Evolutionary conservation across 1,140 invertebrate species (phyloP), one percentile per base, ranked within the genome.

Genomic region (Anagrus nilaparvatae): DNA sequence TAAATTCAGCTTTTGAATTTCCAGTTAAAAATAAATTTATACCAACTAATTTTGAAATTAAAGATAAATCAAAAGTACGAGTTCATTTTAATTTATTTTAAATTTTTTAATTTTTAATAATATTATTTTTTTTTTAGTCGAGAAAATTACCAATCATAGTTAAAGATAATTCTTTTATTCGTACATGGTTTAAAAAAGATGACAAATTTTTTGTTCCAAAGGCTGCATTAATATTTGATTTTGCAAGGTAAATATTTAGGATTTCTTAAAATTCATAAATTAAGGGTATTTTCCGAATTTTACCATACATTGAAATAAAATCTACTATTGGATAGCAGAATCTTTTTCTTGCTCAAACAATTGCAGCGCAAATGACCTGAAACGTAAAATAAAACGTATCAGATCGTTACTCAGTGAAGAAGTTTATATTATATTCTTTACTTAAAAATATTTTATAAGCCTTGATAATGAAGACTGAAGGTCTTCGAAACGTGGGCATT

Each of bases 121-220:
- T 16, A 8, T 50, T 10, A 30, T 28, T 9, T 14, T 10, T 47
- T 25, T 53, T 48, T 23, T 37, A 70, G 64, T 48, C 59, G 8
- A 63, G 71, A 0, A 74, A 78, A 31, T 71, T 75, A 61, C 89
- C 89, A 2, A 50, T 60, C 8, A 82, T 92, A 41, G 75, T 92
- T 38, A 72, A 82, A 61, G 87, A 96, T 53, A 83, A 81, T 4
- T 70, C 79, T 0, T 65, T 89, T 30, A 74, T 82, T 46, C 70
- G 89, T 48, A 67, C 92, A 1, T 97, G 94, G 94, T 94, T 82
- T 64, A 93, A 95, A 58, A 87, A 93, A 62, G 93, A 98, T 67
- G 81, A 87, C 53, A 85, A 91, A 63, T 97, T 87, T 67, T 65
- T 79, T 4, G 69, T 96, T 33, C 94, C 94, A 0, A 97, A 94